phyloP scores from a whole-genome alignment of 2,113 vertebrate species.

The Phalacrocorax aristotelis region DNA sequence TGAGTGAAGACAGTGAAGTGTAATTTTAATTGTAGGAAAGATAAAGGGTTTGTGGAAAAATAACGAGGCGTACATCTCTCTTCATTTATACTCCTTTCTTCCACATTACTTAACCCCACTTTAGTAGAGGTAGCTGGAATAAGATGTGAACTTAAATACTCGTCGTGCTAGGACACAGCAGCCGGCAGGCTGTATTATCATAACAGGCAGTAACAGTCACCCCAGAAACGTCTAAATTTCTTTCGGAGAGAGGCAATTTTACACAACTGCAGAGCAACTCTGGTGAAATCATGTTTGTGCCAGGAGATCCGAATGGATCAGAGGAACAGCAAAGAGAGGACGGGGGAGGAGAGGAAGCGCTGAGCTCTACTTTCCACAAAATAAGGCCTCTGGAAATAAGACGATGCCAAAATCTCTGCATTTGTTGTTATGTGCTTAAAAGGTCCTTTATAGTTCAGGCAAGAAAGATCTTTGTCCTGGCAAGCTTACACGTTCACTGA shows the following conservation, averaged over 20 bases:
- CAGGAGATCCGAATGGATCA: neutral
- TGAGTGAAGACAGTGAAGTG: neutral
- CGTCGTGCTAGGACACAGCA: neutral
- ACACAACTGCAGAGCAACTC: neutral
- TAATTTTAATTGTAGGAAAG: neutral
- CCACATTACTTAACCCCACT: neutral
- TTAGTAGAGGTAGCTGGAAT: neutral
- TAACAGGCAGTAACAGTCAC: neutral
- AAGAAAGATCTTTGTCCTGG: neutral
- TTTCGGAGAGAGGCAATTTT: neutral
- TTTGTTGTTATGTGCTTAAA: neutral
- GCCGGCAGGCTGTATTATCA: neutral
- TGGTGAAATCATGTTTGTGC: neutral
- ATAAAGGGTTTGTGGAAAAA: neutral
- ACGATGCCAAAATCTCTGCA: neutral
- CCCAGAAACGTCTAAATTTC: neutral
- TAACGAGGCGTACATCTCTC: neutral
- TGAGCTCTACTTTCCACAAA: neutral
- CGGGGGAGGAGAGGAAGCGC: neutral
- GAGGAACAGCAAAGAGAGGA: neutral
- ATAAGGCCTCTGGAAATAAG: conserved; percentile 15
- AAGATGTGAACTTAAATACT: neutral
- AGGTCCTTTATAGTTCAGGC: neutral
- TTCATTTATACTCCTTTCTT: neutral
- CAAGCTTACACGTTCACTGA: neutral